Base-by-base conservation (phyloP, 2,113 vertebrate genomes). In the Saiga tatarica region DNA sequence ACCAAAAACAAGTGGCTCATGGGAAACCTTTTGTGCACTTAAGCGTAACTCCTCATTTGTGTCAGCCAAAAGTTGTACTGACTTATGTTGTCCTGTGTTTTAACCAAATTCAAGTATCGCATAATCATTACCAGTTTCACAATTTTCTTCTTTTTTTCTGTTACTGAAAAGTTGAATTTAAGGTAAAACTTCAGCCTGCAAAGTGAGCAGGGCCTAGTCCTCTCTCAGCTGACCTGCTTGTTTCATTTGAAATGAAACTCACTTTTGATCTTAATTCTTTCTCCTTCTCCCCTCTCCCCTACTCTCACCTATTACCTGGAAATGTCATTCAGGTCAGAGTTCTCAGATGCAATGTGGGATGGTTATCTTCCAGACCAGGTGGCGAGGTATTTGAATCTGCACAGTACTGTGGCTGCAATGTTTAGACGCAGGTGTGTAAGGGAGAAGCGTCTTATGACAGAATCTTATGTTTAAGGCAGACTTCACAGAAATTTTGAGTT, bases 21-120 rank as follows among this genome's bases (percentile, higher is more conserved):
- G 94, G 93, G 97, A 98, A 98, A 97, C 60, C 96, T 96, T 64
- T 67, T 59, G 93, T 94, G 89, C 91, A 96, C 6, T 7, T 57
- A 94, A 97, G 91, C 91, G 21, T 96, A 88, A 98, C 59, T 98
- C 90, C 64, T 98, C 42, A 85, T 99, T 98, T 98, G 97, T 98
- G 91, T 98, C 94, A 98, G 89, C 96, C 93, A 96, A 94, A 95
- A 96, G 88, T 60, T 15, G 84, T 62, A 71, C 88, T 91, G 84
- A 97, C 97, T 98, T 97, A 85, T 30, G 93, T 23, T 87, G 36
- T n/a, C 53, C 42, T 79, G 76, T 23, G 2, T 81, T 88, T 83
- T 92, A 97, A 97, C 87, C 89, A 74, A 67, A 95, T 93, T 91
- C 89, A 86, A 13, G 52, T 87, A 95, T 98, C 98, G 81, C 57